Evolutionary conservation across 2,888 invertebrate genomes (phyloP), one percentile per base, ranked within the genome.

Genomic region (Apotomis capreana): DNA sequence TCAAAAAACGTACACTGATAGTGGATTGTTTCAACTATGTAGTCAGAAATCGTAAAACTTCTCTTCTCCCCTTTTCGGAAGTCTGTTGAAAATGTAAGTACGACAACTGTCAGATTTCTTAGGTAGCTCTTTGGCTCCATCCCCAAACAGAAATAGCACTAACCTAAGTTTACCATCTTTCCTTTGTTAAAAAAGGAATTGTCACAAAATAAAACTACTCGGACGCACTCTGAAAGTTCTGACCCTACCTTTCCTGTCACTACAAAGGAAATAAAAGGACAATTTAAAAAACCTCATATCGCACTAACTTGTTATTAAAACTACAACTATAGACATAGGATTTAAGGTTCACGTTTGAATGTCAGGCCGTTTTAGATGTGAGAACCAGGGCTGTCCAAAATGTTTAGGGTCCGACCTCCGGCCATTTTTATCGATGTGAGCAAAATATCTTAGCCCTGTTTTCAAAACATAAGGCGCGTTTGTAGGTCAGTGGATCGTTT

Each of bases 121-220:
- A 6, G 40, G 6, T 6, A 40, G 6, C 40, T 40, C 4, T 40
- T 40, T 6, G 6, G 40, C n/a, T 15, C 15, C 36, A 3, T 57
- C 36, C 10, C 57, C 3, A 57, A 57, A 57, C 57, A 59, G 0
- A 13, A 59, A 44, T 26, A 49, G 12, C 12, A 10, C 5, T 15
- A 26, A 55, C 37, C 13, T 15, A 57, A 57, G 9, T 49, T 57
- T 55, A 9, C 12, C 44, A 3, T 40, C 26, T 60, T 37, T 46
- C 13, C 52, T 54, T 44, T 36, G 26, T 26, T 61, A 10, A 63
- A 44, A 60, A 54, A 5, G 4, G 46, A 61, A 49, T 37, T 36
- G 36, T 6, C n/a, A 12, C 40, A 10, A 10, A 55, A 62, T 52
- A 64, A 68, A 68, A 62, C 69, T 69, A 69, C 68, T 68, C 54